These are phyloP conservation scores for Eueides isabella DNA, from an alignment of 1,140 invertebrate genomes.

Conservation along the genomic window DNA sequence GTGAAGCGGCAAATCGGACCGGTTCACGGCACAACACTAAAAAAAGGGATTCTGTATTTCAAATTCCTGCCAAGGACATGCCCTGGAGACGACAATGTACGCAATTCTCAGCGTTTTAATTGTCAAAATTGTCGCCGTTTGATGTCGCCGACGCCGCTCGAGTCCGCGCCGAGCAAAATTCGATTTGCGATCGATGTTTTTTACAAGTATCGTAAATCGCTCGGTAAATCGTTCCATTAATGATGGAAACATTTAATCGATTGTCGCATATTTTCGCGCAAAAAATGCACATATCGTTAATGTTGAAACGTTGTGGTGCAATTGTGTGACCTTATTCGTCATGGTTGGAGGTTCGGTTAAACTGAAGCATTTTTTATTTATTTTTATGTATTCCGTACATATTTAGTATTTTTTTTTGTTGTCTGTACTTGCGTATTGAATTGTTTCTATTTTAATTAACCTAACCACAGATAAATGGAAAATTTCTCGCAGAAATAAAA, in stretches of 20 bases:
- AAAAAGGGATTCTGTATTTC: constrained; percentile 50
- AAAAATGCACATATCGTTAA: constrained; percentile 4
- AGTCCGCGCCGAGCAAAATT: constrained; percentile 28
- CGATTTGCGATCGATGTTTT: constrained; percentile 46
- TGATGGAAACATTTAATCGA: constrained; percentile 39
- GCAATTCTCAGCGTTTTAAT: constrained; percentile 73
- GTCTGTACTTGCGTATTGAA: too few species aligned
- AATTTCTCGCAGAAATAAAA: neutral
- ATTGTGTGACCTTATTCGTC: neutral
- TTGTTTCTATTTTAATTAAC: too few species aligned
- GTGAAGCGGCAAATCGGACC: constrained; percentile 52
- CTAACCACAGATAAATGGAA: too few species aligned
- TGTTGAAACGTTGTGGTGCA: neutral
- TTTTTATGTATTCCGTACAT: neutral
- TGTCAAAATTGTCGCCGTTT: constrained; percentile 70
- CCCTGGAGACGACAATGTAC: constrained; percentile 54
- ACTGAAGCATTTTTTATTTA: neutral
- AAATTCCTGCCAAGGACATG: constrained; percentile 75
- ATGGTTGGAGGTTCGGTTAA: neutral
- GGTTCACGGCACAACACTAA: constrained; percentile 46
- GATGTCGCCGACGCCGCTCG: constrained; percentile 49
- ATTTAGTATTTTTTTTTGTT: too few species aligned
- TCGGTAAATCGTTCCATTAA: constrained; percentile 45
- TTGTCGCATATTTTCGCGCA: constrained; percentile 29
- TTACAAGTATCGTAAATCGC: constrained; percentile 25